Evolutionary conservation across 2,888 invertebrate species (phyloP).

Genomic region (Yponomeuta malinellus): DNA sequence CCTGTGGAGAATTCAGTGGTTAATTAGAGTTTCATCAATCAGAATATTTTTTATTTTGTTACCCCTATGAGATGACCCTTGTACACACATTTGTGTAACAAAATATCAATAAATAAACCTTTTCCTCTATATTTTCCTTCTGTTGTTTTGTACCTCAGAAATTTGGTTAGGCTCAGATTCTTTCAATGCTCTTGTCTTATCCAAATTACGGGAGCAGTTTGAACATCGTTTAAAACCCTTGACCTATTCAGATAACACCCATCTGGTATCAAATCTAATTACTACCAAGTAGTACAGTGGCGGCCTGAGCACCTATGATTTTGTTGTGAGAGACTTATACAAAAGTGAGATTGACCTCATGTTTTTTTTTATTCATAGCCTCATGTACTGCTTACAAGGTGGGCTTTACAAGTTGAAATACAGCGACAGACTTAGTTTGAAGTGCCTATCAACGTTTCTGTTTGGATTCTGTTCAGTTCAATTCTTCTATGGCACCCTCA

Average conservation of each 20-base stretch:
- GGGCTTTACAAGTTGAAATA: too few relatives aligned
- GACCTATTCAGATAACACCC: not conserved
- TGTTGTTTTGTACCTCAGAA: not conserved
- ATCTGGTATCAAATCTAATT: not conserved
- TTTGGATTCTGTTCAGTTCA: too few relatives aligned
- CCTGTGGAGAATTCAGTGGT: conserved; percentile 71
- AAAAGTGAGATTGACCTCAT: too few relatives aligned
- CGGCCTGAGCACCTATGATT: too few relatives aligned
- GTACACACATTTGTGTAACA: conserved; percentile 43
- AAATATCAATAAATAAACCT: conserved; percentile 12
- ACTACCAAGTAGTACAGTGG: too few relatives aligned
- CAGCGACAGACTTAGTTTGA: too few relatives aligned
- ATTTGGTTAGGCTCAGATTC: not conserved
- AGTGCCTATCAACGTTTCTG: too few relatives aligned
- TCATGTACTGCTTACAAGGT: too few relatives aligned
- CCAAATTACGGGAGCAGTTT: not conserved
- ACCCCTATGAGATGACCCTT: conserved; percentile 69
- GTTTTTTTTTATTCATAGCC: too few relatives aligned
- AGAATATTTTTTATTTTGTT: conserved; percentile 74
- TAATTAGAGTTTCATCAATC: conserved; percentile 71
- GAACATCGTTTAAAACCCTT: not conserved
- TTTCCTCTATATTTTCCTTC: not conserved
- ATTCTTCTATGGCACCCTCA: too few relatives aligned
- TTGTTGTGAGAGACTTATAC: too few relatives aligned
- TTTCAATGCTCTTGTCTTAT: not conserved